Conservation (phyloP, 1,140 invertebrate species). For the Sinonovacula constricta region DNA sequence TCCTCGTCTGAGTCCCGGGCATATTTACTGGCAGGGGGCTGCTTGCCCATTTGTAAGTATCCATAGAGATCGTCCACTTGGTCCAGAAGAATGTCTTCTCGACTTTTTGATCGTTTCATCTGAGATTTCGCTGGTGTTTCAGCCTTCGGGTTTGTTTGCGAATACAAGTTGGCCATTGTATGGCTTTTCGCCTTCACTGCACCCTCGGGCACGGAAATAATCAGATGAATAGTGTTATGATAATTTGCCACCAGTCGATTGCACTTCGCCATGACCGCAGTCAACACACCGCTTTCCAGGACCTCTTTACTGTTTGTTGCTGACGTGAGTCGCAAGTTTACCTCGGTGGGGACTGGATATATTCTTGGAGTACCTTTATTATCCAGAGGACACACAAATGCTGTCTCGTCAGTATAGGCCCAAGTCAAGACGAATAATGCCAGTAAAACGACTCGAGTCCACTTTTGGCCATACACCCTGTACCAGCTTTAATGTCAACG, state of each 20-base stretch:
- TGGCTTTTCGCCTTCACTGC: slow-evolving; percentile 67
- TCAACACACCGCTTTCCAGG: slow-evolving; percentile 88
- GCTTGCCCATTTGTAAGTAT: slow-evolving; percentile 92
- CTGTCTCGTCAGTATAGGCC: slow-evolving; percentile 85
- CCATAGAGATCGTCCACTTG: slow-evolving; percentile 98
- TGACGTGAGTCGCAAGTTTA: slow-evolving; percentile 90
- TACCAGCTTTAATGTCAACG: slow-evolving; percentile 92
- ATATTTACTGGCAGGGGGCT: slow-evolving; percentile 82
- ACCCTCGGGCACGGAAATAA: slow-evolving; percentile 76
- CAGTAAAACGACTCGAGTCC: slow-evolving; percentile 80
- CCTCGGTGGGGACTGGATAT: slow-evolving; percentile 90
- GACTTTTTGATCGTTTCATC: slow-evolving; percentile 65
- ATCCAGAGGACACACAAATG: slow-evolving; percentile 86
- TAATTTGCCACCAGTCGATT: slow-evolving; percentile 88
- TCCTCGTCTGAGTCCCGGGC: slow-evolving; percentile 73
- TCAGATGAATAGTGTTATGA: slow-evolving; percentile 86
- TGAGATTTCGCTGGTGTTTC: slow-evolving; percentile 66
- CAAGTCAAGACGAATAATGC: slow-evolving; percentile 88
- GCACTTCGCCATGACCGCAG: slow-evolving; percentile 88
- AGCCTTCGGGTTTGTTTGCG: slow-evolving; percentile 64
- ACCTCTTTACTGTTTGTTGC: slow-evolving; percentile 91
- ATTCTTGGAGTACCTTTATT: slow-evolving; percentile 86
- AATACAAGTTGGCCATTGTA: slow-evolving; percentile 68
- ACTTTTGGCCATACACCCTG: slow-evolving; percentile 89
- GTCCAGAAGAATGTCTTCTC: slow-evolving; percentile 86